Evolutionary conservation across 2,797 vertebrate species (phyloP).

Genomic region (Mareca penelope): DNA sequence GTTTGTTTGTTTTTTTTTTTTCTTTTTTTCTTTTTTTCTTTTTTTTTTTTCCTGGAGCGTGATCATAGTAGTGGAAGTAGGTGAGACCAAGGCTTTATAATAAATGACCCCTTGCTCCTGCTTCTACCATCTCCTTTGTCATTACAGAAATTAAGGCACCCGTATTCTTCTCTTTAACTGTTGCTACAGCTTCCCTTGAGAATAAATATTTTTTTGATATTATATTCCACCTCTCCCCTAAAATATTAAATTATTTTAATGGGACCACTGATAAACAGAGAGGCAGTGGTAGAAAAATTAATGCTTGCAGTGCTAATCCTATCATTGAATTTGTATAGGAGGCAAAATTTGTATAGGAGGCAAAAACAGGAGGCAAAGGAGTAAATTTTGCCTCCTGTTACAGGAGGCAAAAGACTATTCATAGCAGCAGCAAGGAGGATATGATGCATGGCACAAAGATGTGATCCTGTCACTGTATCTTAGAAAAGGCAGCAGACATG

Average conservation of each 20-base stretch:
- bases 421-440: not conserved
- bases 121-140: not conserved
- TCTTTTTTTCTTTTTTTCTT: too few species aligned
- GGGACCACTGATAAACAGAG: not conserved
- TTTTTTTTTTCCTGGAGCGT: not conserved
- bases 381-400: too few species aligned
- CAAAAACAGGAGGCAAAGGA: too few species aligned
- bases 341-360: not conserved
- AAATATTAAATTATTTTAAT: not conserved
- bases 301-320: not conserved
- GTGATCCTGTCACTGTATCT: not conserved
- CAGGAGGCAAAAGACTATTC: not conserved
- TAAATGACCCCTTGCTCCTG: not conserved
- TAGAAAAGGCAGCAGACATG: not conserved
- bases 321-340: not conserved
- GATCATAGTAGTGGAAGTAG: not conserved
- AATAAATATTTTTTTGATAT: not conserved
- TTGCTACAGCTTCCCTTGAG: not conserved
- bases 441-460: not conserved
- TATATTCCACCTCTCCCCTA: not conserved
- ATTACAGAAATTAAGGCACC: not conserved
- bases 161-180: not conserved
- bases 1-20: not conserved
- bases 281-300: not conserved
- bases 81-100: not conserved